These are phyloP conservation scores for Corythornis madagascariensis DNA, from an alignment of 2,113 vertebrate species.

Conservation along the genomic window DNA sequence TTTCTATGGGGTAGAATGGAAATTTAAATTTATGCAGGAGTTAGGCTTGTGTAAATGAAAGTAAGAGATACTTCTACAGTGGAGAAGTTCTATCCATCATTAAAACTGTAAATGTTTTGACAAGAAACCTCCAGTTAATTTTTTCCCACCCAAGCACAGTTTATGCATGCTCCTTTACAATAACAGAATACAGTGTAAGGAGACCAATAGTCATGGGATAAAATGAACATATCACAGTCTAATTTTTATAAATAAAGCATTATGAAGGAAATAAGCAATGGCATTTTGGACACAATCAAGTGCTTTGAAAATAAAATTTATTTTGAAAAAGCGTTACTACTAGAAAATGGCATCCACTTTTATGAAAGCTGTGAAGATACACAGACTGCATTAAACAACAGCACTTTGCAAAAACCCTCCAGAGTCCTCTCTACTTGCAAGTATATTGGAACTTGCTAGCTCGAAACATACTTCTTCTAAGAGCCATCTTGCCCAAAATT, in stretches of 20 bases:
- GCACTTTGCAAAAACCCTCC: neutral
- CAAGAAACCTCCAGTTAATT: neutral
- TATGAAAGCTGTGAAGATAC: neutral
- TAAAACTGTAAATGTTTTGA: neutral
- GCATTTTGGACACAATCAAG: neutral
- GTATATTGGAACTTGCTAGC: neutral
- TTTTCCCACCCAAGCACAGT: neutral
- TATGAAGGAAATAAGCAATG: neutral
- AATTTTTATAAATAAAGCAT: neutral
- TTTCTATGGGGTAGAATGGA: neutral
- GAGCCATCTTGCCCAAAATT: neutral
- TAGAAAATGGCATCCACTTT: neutral
- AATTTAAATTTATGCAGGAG: neutral
- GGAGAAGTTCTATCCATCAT: neutral
- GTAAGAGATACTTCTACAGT: neutral
- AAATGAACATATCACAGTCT: neutral
- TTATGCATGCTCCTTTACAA: neutral
- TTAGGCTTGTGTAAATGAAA: neutral
- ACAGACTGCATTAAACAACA: neutral
- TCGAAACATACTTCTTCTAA: neutral
- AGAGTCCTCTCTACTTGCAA: neutral
- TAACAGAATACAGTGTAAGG: neutral
- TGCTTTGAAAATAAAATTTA: neutral
- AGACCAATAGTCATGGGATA: neutral
- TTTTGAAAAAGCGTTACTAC: neutral